These are phyloP conservation scores for Characodon lateralis DNA, from an alignment of 2,797 vertebrate species.

Conservation along the genomic window DNA sequence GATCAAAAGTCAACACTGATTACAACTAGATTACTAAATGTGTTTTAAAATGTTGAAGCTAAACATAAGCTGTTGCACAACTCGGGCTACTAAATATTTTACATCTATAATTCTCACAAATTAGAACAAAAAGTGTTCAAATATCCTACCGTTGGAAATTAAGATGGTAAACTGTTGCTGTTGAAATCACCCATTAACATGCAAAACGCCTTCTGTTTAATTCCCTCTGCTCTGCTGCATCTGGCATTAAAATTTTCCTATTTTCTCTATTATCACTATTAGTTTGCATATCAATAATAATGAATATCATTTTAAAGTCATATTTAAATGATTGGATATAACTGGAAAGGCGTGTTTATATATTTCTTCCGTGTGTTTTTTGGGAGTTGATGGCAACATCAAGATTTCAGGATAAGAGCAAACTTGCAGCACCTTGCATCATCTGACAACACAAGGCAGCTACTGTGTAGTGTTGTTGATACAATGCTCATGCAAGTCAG, in stretches of 20 bases:
- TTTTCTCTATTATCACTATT: slow-evolving; percentile 9
- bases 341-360: slow-evolving; percentile 5
- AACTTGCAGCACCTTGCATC: slow-evolving; percentile 72
- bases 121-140: slow-evolving; percentile 13
- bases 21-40: neutral
- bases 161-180: slow-evolving; percentile 14
- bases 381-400: slow-evolving; percentile 21
- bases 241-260: slow-evolving; percentile 4
- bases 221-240: slow-evolving; percentile 13
- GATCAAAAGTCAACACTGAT: slow-evolving; percentile 11
- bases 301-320: slow-evolving; percentile 13
- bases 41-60: neutral
- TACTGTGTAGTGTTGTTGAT: slow-evolving; percentile 32
- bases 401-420: slow-evolving; percentile 35
- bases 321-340: neutral
- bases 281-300: slow-evolving; percentile 41
- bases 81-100: slow-evolving; percentile 2
- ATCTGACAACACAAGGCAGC: slow-evolving; percentile 52
- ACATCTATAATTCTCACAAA: neutral
- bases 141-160: neutral
- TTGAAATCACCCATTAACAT: slow-evolving; percentile 26
- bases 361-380: slow-evolving; percentile 24
- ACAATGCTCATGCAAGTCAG: slow-evolving; percentile 38
- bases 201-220: slow-evolving; percentile 19
- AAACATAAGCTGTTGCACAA: neutral